Evolutionary conservation across 2,113 vertebrate genomes (phyloP), one percentile per base, ranked within the genome.

Genomic region (Falco punctatus): DNA sequence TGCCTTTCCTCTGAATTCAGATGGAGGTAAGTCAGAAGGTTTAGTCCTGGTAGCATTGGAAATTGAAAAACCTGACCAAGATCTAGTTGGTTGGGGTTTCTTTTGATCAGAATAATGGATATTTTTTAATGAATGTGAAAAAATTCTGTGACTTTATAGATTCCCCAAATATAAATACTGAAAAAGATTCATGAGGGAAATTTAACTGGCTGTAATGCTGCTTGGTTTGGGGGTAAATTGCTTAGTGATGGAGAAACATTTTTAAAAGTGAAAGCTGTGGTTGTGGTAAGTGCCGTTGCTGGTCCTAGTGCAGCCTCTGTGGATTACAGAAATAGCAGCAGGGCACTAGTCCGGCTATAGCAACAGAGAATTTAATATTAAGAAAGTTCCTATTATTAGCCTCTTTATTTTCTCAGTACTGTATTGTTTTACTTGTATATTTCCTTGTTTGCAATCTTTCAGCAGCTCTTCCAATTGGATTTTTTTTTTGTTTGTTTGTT

Each of bases 41-140:
- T 90, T 21, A 20, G 8, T 11, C 13, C 54, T 42, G 21, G 13
- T 1, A 24, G 28, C 3, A 2, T 30, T n/a, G 2, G 22, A 51
- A 89, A 28, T 5, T 49, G 15, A 38, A n/a, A 57, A 12, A 54
- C 4, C 40, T 48, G 20, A n/a, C 3, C 0, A 0, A 13, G 12
- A 4, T 22, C 51, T 6, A 24, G 15, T 16, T 55, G 58, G 33
- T 58, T 33, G 55, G 38, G 38, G 38, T 10, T 15, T 28, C 12
- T 62, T 62, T 54, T 48, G 33, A 72, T 82, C 30, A 46, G 11
- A 30, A 26, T 9, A 32, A 35, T 5, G 35, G 19, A 4, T 32
- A 6, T 15, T 49, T 32, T 78, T 19, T 7, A 57, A 65, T 18
- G 24, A 78, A 16, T 0, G 0, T 8, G 6, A 71, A 21, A 13